Base-by-base conservation (phyloP, 2,797 vertebrate species). In the Anolis apletophallus region DNA sequence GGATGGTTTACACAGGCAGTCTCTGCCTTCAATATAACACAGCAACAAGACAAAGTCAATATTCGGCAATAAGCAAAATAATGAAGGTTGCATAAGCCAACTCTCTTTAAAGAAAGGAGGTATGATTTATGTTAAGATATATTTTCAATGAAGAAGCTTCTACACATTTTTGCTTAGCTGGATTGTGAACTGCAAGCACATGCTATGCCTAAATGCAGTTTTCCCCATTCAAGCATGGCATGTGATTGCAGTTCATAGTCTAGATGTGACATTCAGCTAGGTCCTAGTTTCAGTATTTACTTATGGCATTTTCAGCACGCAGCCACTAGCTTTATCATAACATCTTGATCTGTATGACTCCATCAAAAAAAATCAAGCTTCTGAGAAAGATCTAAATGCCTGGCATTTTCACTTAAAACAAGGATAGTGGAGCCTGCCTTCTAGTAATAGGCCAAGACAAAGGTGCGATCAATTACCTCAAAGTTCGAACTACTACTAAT, bases 1-100 rank as follows among this genome's bases (percentile, higher is more conserved):
- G n/a, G n/a, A n/a, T n/a, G n/a, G n/a, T n/a, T n/a, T n/a, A n/a
- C n/a, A n/a, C n/a, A n/a, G n/a, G n/a, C n/a, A n/a, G n/a, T n/a
- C n/a, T n/a, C n/a, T n/a, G n/a, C n/a, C n/a, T n/a, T n/a, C n/a
- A n/a, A n/a, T n/a, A n/a, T n/a, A n/a, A n/a, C n/a, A n/a, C n/a
- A n/a, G n/a, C n/a, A n/a, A n/a, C n/a, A n/a, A n/a, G n/a, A n/a
- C n/a, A n/a, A 79, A 73, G 34, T 78, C 52, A 72, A 72, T 71
- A 61, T 32, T 81, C 40, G 72, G 69, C 52, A 83, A 87, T 83
- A 80, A 85, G 77, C 26, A 85, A 80, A 85, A 59, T 80, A 61
- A 80, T 26, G 23, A 85, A 69, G 75, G 34, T 17, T 80, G 76
- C 68, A 61, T 52, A 50, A 79, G 13, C 32, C 11, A 72, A 68